Evolutionary conservation across 2,888 invertebrate species (phyloP).

Genomic region (Terebella lapidaria): DNA sequence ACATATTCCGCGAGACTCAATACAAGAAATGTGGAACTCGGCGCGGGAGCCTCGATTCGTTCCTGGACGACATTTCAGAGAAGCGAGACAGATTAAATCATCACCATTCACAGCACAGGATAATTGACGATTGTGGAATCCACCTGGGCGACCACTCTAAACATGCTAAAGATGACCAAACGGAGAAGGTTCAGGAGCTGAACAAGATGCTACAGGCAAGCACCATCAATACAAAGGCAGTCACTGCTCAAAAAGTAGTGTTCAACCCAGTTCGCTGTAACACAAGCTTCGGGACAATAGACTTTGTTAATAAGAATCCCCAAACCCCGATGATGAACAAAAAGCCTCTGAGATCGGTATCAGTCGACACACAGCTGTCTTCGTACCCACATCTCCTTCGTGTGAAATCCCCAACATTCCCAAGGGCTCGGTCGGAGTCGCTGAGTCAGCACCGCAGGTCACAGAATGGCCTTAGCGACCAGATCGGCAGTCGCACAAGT

Average conservation of each 20-base stretch:
- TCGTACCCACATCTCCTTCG: background rate
- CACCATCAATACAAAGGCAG: background rate
- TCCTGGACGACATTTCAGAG: background rate
- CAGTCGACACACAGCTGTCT: background rate
- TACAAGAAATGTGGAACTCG: background rate
- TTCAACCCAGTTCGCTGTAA: conserved; percentile 14
- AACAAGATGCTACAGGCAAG: background rate
- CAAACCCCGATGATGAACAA: background rate
- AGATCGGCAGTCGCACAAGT: background rate
- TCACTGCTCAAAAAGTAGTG: background rate
- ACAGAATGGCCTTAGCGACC: background rate
- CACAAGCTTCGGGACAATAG: conserved; percentile 15
- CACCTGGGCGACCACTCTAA: too few relatives aligned
- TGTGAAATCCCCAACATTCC: background rate
- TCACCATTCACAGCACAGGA: too few relatives aligned
- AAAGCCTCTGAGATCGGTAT: background rate
- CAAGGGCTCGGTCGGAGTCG: background rate
- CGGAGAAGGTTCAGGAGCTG: background rate
- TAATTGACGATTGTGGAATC: background rate
- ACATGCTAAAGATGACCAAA: too few relatives aligned
- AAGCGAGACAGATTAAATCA: too few relatives aligned
- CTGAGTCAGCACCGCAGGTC: too few relatives aligned
- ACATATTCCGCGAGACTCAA: background rate
- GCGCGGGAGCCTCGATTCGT: background rate
- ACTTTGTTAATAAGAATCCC: background rate